Evolutionary conservation across 1,140 invertebrate species (phyloP).

Genomic region (Neodiprion lecontei): DNA sequence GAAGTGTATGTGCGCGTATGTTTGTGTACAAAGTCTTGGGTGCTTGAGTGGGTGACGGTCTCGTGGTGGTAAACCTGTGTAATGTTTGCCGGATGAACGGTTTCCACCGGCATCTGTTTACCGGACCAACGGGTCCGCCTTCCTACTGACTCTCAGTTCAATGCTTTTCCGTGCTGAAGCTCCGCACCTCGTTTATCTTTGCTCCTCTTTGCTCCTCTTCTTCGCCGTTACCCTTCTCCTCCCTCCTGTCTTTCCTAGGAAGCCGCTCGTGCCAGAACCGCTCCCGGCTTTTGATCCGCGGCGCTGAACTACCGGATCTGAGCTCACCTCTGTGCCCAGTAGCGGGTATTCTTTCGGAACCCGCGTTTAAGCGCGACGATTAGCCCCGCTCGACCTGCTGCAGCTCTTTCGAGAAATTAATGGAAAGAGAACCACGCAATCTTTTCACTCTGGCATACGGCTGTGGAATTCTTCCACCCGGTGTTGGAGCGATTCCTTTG

Average conservation of each 20-base stretch:
- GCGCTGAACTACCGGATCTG: neutral
- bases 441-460: neutral
- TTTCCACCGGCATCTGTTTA: slow-evolving; percentile 49
- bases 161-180: slow-evolving; percentile 21
- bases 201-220: slow-evolving; percentile 9
- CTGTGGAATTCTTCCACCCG: neutral
- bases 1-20: slow-evolving; percentile 25
- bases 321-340: neutral
- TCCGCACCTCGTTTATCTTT: slow-evolving; percentile 20
- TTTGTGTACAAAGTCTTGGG: slow-evolving; percentile 41
- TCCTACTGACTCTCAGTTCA: slow-evolving; percentile 34
- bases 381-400: neutral
- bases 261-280: neutral
- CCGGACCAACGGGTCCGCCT: slow-evolving; percentile 39
- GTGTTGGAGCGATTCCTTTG: no score
- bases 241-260: slow-evolving; percentile 14
- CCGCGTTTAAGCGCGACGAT: neutral
- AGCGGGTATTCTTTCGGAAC: neutral
- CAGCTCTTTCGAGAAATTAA: neutral
- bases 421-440: neutral
- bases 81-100: slow-evolving; percentile 50
- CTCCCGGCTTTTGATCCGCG: neutral
- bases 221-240: neutral
- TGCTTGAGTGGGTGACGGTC: slow-evolving; percentile 31
- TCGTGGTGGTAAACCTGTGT: slow-evolving; percentile 43